Conservation (phyloP, 2,113 vertebrate species). For the Laticauda colubrina region DNA sequence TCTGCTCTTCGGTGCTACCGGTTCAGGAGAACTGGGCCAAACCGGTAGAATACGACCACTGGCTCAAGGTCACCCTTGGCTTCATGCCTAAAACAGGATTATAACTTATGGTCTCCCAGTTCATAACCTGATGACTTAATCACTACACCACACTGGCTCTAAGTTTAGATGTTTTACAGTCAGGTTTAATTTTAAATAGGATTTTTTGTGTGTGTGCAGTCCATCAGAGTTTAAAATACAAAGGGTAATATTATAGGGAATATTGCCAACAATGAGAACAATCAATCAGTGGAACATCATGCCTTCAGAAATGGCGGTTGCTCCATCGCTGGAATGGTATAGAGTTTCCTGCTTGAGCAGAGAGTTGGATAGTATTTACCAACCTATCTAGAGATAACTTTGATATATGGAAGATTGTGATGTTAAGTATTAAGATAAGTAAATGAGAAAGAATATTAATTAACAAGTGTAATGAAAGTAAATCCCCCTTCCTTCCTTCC, state of each 20-base stretch:
- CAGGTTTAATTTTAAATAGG: not conserved
- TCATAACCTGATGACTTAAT: no score
- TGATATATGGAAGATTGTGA: not conserved
- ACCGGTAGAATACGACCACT: no score
- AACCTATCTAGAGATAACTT: not conserved
- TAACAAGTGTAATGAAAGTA: not conserved
- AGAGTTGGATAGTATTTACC: not conserved
- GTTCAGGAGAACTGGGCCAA: no score
- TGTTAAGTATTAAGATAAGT: not conserved
- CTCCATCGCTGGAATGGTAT: no score
- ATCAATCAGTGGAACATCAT: no score
- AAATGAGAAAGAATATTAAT: not conserved
- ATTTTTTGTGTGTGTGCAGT: not conserved
- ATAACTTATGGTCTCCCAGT: not conserved
- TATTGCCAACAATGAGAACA: not conserved
- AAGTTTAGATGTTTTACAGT: not conserved
- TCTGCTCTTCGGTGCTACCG: no score
- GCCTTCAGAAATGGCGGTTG: no score
- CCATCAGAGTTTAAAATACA: not conserved
- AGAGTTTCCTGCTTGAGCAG: no score
- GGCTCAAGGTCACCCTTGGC: no score
- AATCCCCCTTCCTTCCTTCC: no score
- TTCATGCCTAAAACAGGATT: no score
- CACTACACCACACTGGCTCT: no score
- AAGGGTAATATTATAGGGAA: not conserved